Base-by-base conservation (phyloP, 2,888 invertebrate species). In the Thymelicus lineola region DNA sequence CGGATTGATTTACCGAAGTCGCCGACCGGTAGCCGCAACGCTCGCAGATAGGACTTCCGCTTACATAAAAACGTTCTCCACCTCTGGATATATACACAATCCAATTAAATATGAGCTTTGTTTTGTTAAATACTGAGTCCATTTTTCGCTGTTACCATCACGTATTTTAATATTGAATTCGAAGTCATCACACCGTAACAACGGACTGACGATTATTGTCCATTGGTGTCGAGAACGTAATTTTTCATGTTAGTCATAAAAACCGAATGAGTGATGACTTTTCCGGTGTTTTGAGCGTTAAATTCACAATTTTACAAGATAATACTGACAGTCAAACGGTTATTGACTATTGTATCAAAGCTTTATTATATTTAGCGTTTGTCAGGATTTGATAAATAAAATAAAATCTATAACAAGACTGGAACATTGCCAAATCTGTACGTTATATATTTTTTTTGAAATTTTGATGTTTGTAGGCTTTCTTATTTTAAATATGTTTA, bases 1-100 rank as follows among this genome's bases (percentile, higher is more conserved):
- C 73, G 80, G 83, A 86, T 87, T 88, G 87, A 88, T 86, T 88
- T 86, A 88, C 84, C 79, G 81, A 72, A 78, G 78, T 82, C 78
- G 80, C 76, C 77, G 76, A 77, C 77, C 68, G 72, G 72, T 70
- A 63, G 71, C 71, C 73, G 55, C 75, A 79, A 77, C 83, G 82
- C 79, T 75, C 38, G 80, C 80, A 77, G 75, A 74, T 76, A 76
- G 71, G 72, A 75, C 76, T 78, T 80, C 79, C 79, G 77, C 74
- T 60, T 58, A 50, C 59, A 72, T 59, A 75, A 70, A 64, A 63
- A 64, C 50, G 17, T 69, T 48, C 50, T 63, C 42, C 60, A 60
- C 35, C 38, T 57, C 64, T 45, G 55, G 48, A 36, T 57, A 35
- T 57, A 35, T 35, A 15, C 46, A 10, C 60, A n/a, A 36, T 67